Base-by-base conservation (phyloP, 2,113 vertebrate genomes). In the Engystomops pustulosus region DNA sequence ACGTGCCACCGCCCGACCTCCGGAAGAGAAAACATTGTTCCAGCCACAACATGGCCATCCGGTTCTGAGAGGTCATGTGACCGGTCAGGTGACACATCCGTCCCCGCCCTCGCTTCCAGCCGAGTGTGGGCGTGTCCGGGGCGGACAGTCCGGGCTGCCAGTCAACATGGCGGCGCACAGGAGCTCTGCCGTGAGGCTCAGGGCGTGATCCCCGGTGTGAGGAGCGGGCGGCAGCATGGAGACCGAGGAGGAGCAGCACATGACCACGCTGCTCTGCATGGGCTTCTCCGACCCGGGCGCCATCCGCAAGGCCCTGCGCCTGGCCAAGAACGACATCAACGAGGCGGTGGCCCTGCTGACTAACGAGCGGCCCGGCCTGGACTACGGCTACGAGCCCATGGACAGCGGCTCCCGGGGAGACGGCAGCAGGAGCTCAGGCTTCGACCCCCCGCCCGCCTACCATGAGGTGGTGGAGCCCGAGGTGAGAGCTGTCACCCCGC, bases 191-290 rank as follows among this genome's bases (percentile, higher is more conserved):
- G 79, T 70, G 67, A 83, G 85, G 80, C 38, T 74, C 51, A 83
- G 86, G 68, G 41, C 83, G 65, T 71, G 83, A 86, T 83, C 30
- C 81, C 83, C 60, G 72, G 58, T 85, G 32, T 30, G 86, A 11
- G 47, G 55, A 83, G 30, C 68, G 85, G 72, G 86, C 8, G 85
- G 86, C 88, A 75, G 93, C 91, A 98, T 98, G 97, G 97, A 98
- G 92, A 97, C 96, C 88, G 97, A 98, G 92, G 97, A 98, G 93
- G 96, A 98, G 93, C 97, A 99, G 94, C 97, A 98, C 91, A 98
- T 96, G 92, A 98, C 97, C 75, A 98, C 96, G 91, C 95, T 99
- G 87, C 94, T 98, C 87, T 98, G 97, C 90, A 99, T 99, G 97
- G 97, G 97, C 78, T 99, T 99, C 88, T 95, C 96, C 75, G 97